Base-by-base conservation (phyloP, 2,113 vertebrate species). In the Xenus cinereus region DNA sequence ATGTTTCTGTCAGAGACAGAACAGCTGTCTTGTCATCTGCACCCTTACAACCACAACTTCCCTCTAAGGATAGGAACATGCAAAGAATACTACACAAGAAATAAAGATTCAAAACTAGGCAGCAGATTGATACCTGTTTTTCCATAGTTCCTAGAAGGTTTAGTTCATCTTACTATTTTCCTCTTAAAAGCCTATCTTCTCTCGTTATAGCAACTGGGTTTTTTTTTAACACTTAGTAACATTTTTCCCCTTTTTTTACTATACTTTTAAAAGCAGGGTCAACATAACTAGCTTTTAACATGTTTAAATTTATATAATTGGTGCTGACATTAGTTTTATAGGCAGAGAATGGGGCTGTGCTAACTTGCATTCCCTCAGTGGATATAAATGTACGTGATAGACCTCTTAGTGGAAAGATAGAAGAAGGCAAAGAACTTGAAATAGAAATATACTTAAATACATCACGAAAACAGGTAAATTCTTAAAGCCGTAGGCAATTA, bases 181-280 rank as follows among this genome's bases (percentile, higher is more conserved):
- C 87, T 22, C 7, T 67, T 28, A 73, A 72, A 73, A 84, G 2
- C 2, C 6, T 48, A 41, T 68, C 84, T 68, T 68, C 4, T 35
- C 11, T 62, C 2, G 0, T 63, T 43, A 19, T 39, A 39, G 50
- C 1, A 2, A 2, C 22, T 41, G 23, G 5, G 3, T 0, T 2
- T 27, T 43, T 51, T 77, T 82, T 51, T 80, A 28, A 46, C 3
- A 23, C 1, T 59, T 60, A 81, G 6, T 6, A 82, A 54, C 3
- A 15, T 24, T n/a, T 57, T 33, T 22, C 24, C 27, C 17, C 5
- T 0, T 26, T 64, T 62, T 46, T 67, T 11, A 71, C 41, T 0
- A 19, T 66, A 51, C 8, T 43, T 81, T 71, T 74, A 35, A 80
- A 84, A 57, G 6, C 22, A n/a, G 17, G 7, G 9, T 64, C 22